Evolutionary conservation across 1,140 invertebrate species (phyloP).

Genomic region (Amyelois transitella): DNA sequence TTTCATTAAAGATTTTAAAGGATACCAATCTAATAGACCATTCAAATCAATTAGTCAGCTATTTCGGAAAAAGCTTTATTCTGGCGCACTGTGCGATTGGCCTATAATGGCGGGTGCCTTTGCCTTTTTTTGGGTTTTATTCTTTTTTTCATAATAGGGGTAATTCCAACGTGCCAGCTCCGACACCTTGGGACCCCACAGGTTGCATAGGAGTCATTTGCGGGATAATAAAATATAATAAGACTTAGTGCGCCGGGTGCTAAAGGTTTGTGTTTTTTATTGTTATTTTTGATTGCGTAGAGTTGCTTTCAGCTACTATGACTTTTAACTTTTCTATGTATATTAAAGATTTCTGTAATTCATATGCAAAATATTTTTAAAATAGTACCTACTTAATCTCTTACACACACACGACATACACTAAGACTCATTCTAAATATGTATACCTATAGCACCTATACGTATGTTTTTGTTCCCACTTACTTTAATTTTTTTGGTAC

Average conservation of each 20-base stretch:
- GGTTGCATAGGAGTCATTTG: constrained; percentile 53
- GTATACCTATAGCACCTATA: too few species aligned
- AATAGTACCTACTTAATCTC: too few species aligned
- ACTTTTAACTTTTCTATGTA: not conserved
- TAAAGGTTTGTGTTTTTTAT: constrained; percentile 5
- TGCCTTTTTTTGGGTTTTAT: constrained; percentile 42
- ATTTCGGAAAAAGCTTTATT: constrained; percentile 25
- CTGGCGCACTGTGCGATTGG: constrained; percentile 30
- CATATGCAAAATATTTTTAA: not conserved
- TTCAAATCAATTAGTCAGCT: constrained; percentile 70
- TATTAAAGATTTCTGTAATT: not conserved
- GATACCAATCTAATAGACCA: constrained; percentile 44
- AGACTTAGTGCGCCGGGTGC: constrained; percentile 11
- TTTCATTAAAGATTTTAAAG: too few species aligned
- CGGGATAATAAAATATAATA: constrained; percentile 67
- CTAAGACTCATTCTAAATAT: too few species aligned
- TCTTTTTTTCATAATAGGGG: constrained; percentile 55
- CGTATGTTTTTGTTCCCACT: too few species aligned
- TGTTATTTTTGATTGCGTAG: not conserved
- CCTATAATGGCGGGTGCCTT: constrained; percentile 51
- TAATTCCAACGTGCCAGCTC: constrained; percentile 62
- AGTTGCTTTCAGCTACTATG: not conserved
- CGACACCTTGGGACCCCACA: constrained; percentile 70
- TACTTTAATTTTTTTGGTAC: too few species aligned
- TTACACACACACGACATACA: too few species aligned